A percentile compares a stretch with the other conserved stretches of the same genome.
Conservation (phyloP, 2,797 vertebrate species). For the Setipinna tenuifilis region DNA sequence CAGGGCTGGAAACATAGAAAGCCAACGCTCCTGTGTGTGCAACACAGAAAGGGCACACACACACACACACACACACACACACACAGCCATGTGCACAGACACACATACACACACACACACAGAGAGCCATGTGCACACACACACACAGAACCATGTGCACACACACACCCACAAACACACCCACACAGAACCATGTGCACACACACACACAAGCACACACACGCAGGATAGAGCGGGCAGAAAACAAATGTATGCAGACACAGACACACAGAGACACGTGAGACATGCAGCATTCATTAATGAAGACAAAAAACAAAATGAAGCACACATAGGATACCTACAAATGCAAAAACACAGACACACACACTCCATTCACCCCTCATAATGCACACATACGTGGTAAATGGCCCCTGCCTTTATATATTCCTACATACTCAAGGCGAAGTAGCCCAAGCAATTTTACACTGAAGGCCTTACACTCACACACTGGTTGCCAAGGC, state of each 20-base stretch:
- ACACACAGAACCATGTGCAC: not conserved
- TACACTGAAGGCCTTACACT: no score
- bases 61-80: not conserved
- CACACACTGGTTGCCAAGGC: no score
- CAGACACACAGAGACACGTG: no score
- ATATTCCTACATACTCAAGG: no score
- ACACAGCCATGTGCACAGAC: not conserved
- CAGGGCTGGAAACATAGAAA: constrained; percentile 76
- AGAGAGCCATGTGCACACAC: not conserved
- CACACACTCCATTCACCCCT: not conserved
- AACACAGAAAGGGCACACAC: constrained; percentile 47
- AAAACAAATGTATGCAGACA: no score
- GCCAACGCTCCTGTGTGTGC: constrained; percentile 81
- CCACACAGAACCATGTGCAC: not conserved
- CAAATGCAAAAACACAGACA: not conserved
- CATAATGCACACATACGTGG: no score
- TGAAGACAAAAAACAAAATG: no score
- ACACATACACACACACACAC: not conserved
- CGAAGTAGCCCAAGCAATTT: no score
- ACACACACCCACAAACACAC: not conserved
- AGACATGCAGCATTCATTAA: no score
- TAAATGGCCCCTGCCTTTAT: no score
- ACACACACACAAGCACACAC: not conserved
- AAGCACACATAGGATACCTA: not conserved
- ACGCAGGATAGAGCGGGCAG: no score